Evolutionary conservation across 2,888 invertebrate genomes (phyloP).

Genomic region (Trissolcus brochymenae): DNA sequence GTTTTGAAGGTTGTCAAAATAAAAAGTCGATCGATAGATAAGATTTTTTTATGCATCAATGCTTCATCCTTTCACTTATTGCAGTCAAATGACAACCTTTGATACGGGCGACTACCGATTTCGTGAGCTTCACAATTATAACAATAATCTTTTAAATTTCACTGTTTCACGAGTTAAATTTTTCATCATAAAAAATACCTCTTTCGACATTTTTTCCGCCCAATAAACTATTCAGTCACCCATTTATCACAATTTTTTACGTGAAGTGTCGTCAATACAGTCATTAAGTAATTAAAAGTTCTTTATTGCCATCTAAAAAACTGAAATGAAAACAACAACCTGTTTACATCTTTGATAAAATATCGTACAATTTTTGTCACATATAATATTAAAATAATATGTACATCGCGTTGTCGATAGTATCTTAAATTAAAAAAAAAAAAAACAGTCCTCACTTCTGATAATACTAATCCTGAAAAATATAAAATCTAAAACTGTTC

Average conservation of each 20-base stretch:
- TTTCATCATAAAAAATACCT: neutral
- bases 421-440: too few relatives aligned
- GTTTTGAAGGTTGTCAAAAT: slow-evolving; percentile 17
- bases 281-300: too few relatives aligned
- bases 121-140: slow-evolving; percentile 18
- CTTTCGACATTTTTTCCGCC: neutral
- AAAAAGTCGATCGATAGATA: slow-evolving; percentile 14
- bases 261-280: neutral
- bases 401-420: too few relatives aligned
- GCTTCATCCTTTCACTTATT: slow-evolving; percentile 46
- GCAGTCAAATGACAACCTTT: slow-evolving; percentile 28
- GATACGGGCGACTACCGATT: slow-evolving; percentile 39
- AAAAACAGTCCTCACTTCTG: too few relatives aligned
- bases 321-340: too few relatives aligned
- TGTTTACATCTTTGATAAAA: too few relatives aligned
- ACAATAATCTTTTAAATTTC: slow-evolving; percentile 15
- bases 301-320: too few relatives aligned
- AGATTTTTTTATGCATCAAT: slow-evolving; percentile 44
- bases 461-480: neutral
- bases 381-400: too few relatives aligned
- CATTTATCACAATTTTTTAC: too few relatives aligned
- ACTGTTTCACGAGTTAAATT: slow-evolving; percentile 1
- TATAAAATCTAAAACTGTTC: too few relatives aligned
- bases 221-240: too few relatives aligned
- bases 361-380: too few relatives aligned